Evolutionary conservation across 2,797 vertebrate species (phyloP).

Genomic region (Buphagus erythrorhynchus): DNA sequence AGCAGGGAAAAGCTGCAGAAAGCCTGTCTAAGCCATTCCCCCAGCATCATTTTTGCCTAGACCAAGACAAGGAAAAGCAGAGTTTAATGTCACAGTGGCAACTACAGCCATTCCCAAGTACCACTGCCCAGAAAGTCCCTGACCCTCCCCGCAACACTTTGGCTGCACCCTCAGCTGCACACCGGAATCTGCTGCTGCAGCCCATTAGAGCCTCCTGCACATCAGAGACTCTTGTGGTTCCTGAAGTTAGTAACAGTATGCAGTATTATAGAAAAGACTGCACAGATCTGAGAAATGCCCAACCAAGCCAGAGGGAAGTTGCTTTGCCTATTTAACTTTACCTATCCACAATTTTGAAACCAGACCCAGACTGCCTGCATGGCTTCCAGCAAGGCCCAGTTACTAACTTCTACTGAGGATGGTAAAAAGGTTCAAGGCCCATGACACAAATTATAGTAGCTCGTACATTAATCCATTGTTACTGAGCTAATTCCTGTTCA

Average conservation of each 20-base stretch:
- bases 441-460: neutral
- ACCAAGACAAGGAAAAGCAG: neutral
- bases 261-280: neutral
- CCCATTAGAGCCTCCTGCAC: neutral
- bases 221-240: neutral
- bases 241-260: neutral
- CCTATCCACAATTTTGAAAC: neutral
- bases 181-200: neutral
- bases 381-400: neutral
- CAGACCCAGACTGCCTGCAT: neutral
- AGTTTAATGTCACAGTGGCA: accelerated
- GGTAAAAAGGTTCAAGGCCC: neutral
- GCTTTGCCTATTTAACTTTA: neutral
- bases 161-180: neutral
- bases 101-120: neutral
- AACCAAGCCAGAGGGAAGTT: neutral
- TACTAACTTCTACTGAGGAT: neutral
- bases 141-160: neutral
- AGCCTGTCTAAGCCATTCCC: neutral
- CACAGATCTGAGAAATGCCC: neutral
- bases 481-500: neutral
- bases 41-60: neutral
- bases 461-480: neutral
- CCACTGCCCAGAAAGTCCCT: neutral
- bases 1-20: neutral